phyloP scores from a whole-genome alignment of 2,888 invertebrate species.

The Conus canariensis region DNA sequence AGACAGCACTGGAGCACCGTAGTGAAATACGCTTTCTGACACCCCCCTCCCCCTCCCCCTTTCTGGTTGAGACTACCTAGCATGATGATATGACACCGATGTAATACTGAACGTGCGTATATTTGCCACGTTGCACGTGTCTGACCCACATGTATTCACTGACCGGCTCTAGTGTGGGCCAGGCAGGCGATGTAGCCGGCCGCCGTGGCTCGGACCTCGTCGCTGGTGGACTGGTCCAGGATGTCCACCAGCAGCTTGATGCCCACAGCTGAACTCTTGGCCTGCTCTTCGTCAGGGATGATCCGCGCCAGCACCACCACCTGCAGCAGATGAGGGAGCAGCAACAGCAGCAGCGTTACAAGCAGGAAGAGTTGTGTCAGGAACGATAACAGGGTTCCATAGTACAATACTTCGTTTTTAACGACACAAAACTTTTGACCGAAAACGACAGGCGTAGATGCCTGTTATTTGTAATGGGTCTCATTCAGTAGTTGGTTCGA shows the following conservation, averaged over 20 bases:
- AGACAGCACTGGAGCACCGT: too few relatives aligned
- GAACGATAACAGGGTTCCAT: too few relatives aligned
- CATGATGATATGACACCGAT: too few relatives aligned
- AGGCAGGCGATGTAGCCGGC: conserved; percentile 76
- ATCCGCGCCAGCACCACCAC: conserved; percentile 76
- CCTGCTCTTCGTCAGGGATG: conserved; percentile 78
- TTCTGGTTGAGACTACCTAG: too few relatives aligned
- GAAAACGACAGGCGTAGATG: background rate
- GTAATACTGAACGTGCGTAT: too few relatives aligned
- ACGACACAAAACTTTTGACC: background rate
- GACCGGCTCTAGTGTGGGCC: conserved; percentile 77
- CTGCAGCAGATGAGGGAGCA: conserved; percentile 52
- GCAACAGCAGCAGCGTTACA: background rate
- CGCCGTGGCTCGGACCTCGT: conserved; percentile 70
- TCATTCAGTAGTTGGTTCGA: too few relatives aligned
- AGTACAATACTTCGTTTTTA: too few relatives aligned
- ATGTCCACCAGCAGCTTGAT: conserved; percentile 77
- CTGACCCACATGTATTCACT: background rate
- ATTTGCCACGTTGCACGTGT: too few relatives aligned
- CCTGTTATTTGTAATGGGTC: too few relatives aligned
- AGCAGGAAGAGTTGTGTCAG: background rate
- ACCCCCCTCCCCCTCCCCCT: too few relatives aligned
- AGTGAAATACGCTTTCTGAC: too few relatives aligned
- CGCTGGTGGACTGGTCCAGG: conserved; percentile 70
- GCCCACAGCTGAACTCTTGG: conserved; percentile 76